These are phyloP conservation scores for Papio anubis DNA, from an alignment of 2,113 vertebrate genomes.

Conservation along the genomic window DNA sequence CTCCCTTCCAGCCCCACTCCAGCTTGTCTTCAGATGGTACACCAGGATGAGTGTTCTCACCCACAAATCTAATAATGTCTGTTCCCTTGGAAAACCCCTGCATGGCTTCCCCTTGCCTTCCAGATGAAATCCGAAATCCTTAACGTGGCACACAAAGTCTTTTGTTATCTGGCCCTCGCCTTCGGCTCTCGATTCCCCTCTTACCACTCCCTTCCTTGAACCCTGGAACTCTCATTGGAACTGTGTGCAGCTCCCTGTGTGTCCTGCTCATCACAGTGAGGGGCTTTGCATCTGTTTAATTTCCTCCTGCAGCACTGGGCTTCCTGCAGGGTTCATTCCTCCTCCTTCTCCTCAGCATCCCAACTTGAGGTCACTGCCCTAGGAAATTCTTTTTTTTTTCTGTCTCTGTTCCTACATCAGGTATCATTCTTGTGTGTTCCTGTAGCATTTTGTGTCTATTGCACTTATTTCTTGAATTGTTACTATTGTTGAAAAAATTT, in stretches of 20 bases:
- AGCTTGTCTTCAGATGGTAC: not conserved
- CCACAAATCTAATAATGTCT: no score
- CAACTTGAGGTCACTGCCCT: not conserved
- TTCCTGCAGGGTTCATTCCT: not conserved
- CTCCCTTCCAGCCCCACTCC: not conserved
- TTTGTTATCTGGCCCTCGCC: not conserved
- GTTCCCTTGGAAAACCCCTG: not conserved
- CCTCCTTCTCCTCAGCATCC: not conserved
- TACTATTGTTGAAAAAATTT: not conserved
- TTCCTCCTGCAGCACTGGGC: no score
- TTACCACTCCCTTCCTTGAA: not conserved
- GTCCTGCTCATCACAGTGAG: not conserved
- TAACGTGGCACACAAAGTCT: no score
- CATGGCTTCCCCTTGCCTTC: not conserved
- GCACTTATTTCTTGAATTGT: not conserved
- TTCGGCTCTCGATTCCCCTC: accelerated
- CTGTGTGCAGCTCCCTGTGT: not conserved
- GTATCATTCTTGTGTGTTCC: not conserved
- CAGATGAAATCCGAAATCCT: not conserved
- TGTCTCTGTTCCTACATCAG: not conserved
- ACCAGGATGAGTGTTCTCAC: not conserved
- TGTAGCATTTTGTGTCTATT: not conserved
- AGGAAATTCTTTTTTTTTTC: not conserved
- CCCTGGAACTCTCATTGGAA: accelerated
- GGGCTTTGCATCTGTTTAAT: not conserved